These are phyloP conservation scores for Indri indri DNA, from an alignment of 2,113 vertebrate species.

Conservation along the genomic window DNA sequence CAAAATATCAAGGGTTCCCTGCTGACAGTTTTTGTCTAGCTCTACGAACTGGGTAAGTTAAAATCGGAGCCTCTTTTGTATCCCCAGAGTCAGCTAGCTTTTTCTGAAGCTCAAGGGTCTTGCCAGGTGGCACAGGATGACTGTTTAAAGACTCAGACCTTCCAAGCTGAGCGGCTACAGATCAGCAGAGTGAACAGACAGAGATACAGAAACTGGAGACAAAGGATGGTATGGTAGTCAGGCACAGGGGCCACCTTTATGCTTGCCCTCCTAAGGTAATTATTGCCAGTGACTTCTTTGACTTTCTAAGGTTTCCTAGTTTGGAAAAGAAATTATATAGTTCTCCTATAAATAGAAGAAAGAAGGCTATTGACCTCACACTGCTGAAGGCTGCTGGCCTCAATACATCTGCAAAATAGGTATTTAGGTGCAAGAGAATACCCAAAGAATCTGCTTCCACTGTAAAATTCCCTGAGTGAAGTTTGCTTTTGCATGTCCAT, in stretches of 20 bases:
- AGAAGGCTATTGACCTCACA: neutral
- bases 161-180: neutral
- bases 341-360: neutral
- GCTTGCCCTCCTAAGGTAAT: neutral
- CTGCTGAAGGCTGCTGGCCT: neutral
- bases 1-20: constrained; percentile 45
- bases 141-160: neutral
- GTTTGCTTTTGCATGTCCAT: neutral
- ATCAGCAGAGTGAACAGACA: neutral
- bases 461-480: neutral
- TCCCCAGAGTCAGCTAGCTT: neutral
- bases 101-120: constrained; percentile 13
- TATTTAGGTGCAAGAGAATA: neutral
- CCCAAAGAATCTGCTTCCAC: neutral
- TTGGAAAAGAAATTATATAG: neutral
- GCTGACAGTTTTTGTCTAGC: constrained; percentile 35
- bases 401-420: neutral
- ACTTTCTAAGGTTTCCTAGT: neutral
- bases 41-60: neutral
- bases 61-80: neutral
- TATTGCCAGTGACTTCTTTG: neutral
- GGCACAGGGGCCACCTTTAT: neutral
- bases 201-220: neutral
- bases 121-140: neutral
- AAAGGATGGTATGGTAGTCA: neutral